Percentiles rank a stretch among this genome's conserved stretches.
phyloP scores from a whole-genome alignment of 2,113 vertebrate genomes.

The Malurus melanocephalus region DNA sequence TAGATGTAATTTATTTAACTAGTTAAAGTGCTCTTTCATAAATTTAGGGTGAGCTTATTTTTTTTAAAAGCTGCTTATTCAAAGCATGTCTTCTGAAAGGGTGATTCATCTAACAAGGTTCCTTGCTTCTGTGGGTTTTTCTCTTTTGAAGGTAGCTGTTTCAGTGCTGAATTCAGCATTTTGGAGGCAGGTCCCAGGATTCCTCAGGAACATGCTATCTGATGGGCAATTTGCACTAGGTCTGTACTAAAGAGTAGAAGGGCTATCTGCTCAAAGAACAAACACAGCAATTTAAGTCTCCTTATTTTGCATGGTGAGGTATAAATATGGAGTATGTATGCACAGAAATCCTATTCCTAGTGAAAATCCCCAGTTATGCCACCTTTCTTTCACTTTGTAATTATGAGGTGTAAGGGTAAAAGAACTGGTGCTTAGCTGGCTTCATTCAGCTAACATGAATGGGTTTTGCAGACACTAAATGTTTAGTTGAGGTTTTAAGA shows the following conservation, averaged over 20 bases:
- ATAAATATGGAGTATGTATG: background rate
- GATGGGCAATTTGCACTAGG: slow-evolving; percentile 17
- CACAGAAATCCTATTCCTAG: background rate
- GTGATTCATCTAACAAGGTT: slow-evolving; percentile 28
- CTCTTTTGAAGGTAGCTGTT: slow-evolving; percentile 40
- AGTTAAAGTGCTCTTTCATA: slow-evolving; percentile 6
- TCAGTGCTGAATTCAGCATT: slow-evolving; percentile 27
- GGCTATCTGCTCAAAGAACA: background rate
- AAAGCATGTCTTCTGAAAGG: slow-evolving; percentile 33
- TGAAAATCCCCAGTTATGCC: background rate
- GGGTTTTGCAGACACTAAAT: background rate
- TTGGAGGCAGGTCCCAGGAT: background rate
- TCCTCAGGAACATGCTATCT: background rate
- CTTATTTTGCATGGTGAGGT: slow-evolving; percentile 12
- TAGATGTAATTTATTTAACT: slow-evolving; percentile 30
- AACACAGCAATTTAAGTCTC: slow-evolving; percentile 2
- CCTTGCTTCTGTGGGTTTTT: slow-evolving; percentile 17
- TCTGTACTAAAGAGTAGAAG: background rate
- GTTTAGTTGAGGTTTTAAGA: background rate
- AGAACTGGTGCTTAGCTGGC: background rate
- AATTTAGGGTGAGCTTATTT: background rate
- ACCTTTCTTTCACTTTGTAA: background rate
- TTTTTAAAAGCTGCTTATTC: background rate
- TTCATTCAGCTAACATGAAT: background rate
- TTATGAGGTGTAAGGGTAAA: background rate